phyloP scores from a whole-genome alignment of 2,888 invertebrate species.

The Melinaea marsaeus region DNA sequence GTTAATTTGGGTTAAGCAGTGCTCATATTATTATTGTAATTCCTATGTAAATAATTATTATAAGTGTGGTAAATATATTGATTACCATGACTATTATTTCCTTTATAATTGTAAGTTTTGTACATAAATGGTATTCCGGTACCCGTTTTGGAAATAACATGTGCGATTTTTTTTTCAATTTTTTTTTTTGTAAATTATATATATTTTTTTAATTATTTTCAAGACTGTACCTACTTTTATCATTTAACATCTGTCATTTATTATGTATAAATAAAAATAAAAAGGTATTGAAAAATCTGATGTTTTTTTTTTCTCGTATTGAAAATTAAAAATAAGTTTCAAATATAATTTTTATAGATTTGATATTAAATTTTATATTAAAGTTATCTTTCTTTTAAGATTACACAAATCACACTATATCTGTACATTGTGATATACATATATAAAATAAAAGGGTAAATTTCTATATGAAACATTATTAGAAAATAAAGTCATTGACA shows the following conservation, averaged over 20 bases:
- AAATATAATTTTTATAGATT: no score
- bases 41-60: slow-evolving; percentile 70
- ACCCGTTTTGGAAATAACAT: slow-evolving; percentile 35
- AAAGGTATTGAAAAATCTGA: slow-evolving; percentile 57
- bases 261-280: slow-evolving; percentile 74
- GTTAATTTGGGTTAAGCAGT: slow-evolving; percentile 35
- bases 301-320: slow-evolving; percentile 51
- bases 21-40: slow-evolving; percentile 51
- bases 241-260: slow-evolving; percentile 72
- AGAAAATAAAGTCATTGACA: no score
- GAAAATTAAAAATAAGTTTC: background rate
- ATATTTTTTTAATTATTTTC: slow-evolving; percentile 68
- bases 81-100: slow-evolving; percentile 37
- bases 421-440: no score
- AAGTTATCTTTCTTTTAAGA: no score
- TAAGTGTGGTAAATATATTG: slow-evolving; percentile 38
- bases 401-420: no score
- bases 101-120: slow-evolving; percentile 40
- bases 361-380: no score
- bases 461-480: no score
- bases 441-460: no score
- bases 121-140: slow-evolving; percentile 40
- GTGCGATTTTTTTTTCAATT: slow-evolving; percentile 46
- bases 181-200: slow-evolving; percentile 65
- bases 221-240: slow-evolving; percentile 73